phyloP scores from a whole-genome alignment of 2,797 vertebrate genomes.

The Oryzias sinensis region DNA sequence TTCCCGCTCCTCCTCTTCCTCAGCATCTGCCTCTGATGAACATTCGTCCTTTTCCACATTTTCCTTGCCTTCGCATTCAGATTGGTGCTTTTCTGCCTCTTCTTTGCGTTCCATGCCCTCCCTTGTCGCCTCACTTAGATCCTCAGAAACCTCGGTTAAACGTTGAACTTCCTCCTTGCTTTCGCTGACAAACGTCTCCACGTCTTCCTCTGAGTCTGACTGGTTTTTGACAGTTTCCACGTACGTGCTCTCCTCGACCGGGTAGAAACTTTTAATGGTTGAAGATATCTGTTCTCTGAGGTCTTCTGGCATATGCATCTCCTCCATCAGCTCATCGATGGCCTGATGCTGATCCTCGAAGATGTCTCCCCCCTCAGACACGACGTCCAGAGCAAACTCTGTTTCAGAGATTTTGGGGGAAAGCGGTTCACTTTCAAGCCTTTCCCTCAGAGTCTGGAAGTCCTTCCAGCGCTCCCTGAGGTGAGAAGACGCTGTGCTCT shows the following conservation, averaged over 20 bases:
- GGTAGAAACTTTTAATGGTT: constrained; percentile 53
- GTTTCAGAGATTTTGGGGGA: constrained; percentile 66
- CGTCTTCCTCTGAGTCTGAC: constrained; percentile 51
- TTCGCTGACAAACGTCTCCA: constrained; percentile 46
- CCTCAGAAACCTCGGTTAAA: constrained; percentile 18
- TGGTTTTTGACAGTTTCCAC: constrained; percentile 44
- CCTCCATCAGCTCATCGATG: constrained; percentile 69
- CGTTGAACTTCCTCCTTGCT: constrained; percentile 12
- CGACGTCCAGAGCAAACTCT: constrained; percentile 65
- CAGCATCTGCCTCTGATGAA: constrained; percentile 15
- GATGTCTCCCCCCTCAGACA: constrained; percentile 48
- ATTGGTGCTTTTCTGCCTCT: constrained; percentile 19
- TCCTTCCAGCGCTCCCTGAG: constrained; percentile 70
- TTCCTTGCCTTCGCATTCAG: constrained; percentile 11
- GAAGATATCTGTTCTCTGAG: constrained; percentile 63
- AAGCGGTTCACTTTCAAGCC: constrained; percentile 57
- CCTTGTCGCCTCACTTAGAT: constrained; percentile 12
- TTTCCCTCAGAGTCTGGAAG: constrained; percentile 66
- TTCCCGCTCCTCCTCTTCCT: constrained; percentile 9
- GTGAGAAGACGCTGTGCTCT: constrained; percentile 74
- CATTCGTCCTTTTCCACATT: constrained; percentile 10
- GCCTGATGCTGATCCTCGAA: constrained; percentile 58
- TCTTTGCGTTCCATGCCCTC: constrained; percentile 9
- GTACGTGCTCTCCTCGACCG: constrained; percentile 45
- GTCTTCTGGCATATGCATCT: constrained; percentile 71